Evolutionary conservation across 2,113 vertebrate species (phyloP).

Genomic region (Cinclus mexicanus): DNA sequence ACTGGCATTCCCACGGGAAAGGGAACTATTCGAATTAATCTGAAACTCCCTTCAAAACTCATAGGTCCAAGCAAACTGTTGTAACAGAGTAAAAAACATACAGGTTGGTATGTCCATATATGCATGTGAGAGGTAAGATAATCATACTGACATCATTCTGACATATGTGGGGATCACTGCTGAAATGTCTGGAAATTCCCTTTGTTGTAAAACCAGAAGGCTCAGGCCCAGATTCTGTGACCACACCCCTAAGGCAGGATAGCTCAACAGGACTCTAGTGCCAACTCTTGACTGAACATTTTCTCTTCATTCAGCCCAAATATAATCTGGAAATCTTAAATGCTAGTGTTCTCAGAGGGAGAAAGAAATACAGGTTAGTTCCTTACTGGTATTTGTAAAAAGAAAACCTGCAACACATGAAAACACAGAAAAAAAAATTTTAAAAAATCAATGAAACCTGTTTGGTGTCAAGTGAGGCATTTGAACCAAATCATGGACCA

Average conservation of each 20-base stretch:
- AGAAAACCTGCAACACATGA: background rate
- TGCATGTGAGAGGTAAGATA: background rate
- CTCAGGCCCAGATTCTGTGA: background rate
- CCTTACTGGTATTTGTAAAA: background rate
- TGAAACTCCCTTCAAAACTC: background rate
- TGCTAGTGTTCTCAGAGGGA: background rate
- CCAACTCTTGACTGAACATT: background rate
- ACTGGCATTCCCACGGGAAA: background rate
- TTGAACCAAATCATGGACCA: background rate
- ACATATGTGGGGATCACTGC: fast-evolving
- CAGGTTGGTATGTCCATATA: background rate
- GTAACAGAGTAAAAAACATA: background rate
- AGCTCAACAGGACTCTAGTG: background rate
- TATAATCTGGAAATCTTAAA: background rate
- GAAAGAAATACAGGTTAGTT: background rate
- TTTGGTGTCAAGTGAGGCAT: background rate
- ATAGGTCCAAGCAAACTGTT: background rate
- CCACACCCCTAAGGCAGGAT: background rate
- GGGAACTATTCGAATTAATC: background rate
- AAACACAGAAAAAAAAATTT: background rate
- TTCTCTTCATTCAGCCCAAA: background rate
- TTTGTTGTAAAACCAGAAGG: background rate
- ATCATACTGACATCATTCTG: background rate
- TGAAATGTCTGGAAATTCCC: background rate
- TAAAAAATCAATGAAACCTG: background rate